Evolutionary conservation across 2,797 vertebrate genomes (phyloP), one percentile per base, ranked within the genome.

Genomic region (Oreochromis grahami): DNA sequence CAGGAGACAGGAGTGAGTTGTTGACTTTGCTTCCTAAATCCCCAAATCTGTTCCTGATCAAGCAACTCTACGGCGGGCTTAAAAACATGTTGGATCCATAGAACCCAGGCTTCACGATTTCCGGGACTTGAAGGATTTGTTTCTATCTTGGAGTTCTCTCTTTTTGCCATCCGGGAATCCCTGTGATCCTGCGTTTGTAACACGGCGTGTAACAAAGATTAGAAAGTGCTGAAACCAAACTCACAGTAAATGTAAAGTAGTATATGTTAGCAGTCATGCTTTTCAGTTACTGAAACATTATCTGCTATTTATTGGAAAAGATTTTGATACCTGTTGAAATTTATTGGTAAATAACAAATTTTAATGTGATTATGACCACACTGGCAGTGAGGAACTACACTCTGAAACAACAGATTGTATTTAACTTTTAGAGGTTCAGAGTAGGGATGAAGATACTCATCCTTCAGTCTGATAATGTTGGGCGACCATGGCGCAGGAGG

Each of bases 261-360:
- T 2, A 0, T 21, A 8, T 41, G 1, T 24, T 4, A 43, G 36
- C 63, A 41, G 32, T 36, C 58, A 0, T 63, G 58, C 15, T 6
- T 34, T 60, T 60, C 56, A 60, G 56, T 0, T 11, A 60, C 56
- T 60, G 56, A 58, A 19, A 19, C 56, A 11, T 60, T 34, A 60
- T 34, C 15, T 60, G 56, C 56, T 19, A 17, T 70, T 34, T 41
- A n/a, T 6, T 26, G 38, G 38, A 41, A 15, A 68, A 43, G 21
- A 43, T 0, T 70, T 43, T 43, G 21, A 24, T 43, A 43, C 21
- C 63, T 68, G 36, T 41, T 41, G 21, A 24, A 8, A 9, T 68
- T 24, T 41, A 24, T 19, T 68, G 12, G 36, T 41, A 41, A 21
- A 9, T 24, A 68, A 68, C 36, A 24, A 1, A 0, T 15, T 0